Base-by-base conservation (phyloP, 2,797 vertebrate genomes). In the Clamator glandarius region DNA sequence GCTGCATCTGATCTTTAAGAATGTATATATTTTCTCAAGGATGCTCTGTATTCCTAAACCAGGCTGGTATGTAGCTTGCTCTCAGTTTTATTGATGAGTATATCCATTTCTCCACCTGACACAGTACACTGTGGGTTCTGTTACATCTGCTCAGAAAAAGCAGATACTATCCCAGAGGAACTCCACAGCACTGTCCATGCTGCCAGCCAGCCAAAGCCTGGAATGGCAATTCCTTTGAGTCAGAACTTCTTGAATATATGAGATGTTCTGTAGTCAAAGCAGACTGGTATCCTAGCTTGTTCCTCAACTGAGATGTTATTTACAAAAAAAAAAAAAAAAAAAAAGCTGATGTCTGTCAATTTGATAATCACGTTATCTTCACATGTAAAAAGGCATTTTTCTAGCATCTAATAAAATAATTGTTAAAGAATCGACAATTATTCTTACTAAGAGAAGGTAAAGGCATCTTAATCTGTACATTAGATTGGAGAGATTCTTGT, bases 391-490 rank as follows among this genome's bases (percentile, higher is more conserved):
- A 67, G 39, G 11, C 9, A 17, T 69, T 94, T 88, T 54, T 74
- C 17, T 55, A 55, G 17, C 42, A 61, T 90, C 33, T 80, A 72
- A 58, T 80, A 72, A 91, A 92, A 78, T 46, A 68, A 5, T 55
- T 63, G 73, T 80, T 87, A 77, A 70, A 78, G 73, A 89, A 88
- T 79, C 41, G 93, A n/a, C 62, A 69, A 14, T 74, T 93, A 61
- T 67, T 94, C 54, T 92, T 96, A 55, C 44, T 55, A 62, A 44
- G 58, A 67, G 66, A 87, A 77, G 31, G 41, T 84, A 57, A 89
- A 93, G 69, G 42, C 78, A 36, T 89, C 58, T 81, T 70, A 74
- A 61, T 78, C 39, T 36, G 13, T 33, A 18, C 25, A 35, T 84
- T 33, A 80, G 63, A 58, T 89, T 63, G 81, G 50, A 84, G 70